Evolutionary conservation across 2,113 vertebrate genomes (phyloP).

Genomic region (Acinonyx jubatus): DNA sequence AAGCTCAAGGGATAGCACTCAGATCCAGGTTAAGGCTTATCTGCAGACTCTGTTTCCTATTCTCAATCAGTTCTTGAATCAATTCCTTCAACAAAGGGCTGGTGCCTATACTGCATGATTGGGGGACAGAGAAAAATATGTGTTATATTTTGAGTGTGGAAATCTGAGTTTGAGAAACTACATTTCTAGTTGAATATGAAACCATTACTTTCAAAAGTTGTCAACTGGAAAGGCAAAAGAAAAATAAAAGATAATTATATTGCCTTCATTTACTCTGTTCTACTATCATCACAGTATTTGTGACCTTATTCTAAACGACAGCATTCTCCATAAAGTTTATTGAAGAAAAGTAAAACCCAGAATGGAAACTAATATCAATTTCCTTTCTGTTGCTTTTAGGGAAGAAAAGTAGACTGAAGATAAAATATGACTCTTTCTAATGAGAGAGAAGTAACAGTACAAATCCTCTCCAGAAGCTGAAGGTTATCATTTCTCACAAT

Average conservation of each 20-base stretch:
- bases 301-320: neutral
- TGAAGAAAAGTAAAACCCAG: neutral
- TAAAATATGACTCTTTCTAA: neutral
- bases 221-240: neutral
- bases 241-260: neutral
- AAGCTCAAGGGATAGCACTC: constrained; percentile 32
- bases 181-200: neutral
- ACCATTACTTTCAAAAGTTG: neutral
- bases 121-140: neutral
- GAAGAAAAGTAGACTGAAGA: neutral
- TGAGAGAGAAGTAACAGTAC: neutral
- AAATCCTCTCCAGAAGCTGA: neutral
- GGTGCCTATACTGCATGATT: neutral
- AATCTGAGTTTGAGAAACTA: neutral
- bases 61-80: neutral
- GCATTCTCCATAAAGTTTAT: neutral
- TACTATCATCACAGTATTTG: neutral
- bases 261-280: neutral
- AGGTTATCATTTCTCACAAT: neutral
- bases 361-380: neutral
- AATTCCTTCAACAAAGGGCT: neutral
- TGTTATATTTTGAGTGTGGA: neutral
- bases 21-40: neutral
- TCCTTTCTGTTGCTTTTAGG: constrained; percentile 17
- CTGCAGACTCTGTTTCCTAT: neutral